Base-by-base conservation (phyloP, 2,113 vertebrate genomes). In the Zosterops pallidus region DNA sequence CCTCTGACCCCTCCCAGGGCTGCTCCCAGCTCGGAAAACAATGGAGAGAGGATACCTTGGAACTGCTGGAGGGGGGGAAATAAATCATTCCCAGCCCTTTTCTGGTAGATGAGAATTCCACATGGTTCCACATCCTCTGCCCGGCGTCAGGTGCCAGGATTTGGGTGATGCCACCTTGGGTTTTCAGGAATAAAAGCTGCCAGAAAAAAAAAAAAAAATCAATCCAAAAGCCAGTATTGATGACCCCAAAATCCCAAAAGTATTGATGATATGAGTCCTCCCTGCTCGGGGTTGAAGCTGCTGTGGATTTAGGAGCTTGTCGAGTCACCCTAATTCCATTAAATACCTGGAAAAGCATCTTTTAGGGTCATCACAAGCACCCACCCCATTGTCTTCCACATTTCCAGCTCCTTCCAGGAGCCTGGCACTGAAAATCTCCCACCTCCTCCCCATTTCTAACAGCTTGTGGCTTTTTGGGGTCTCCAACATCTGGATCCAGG, bases 1-100 rank as follows among this genome's bases (percentile, higher is more conserved):
- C 67, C 94, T 60, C 87, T 96, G 97, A 97, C 97, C 96, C 95
- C 74, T 80, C 79, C 15, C 15, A 77, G 60, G 69, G 44, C 83
- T 19, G 68, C 68, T 11, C 31, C 9, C 75, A 42, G 24, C 46
- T 35, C 7, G 9, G 86, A 37, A 14, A 96, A 97, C 96, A 96
- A 96, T 90, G 47, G 95, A n/a, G n/a, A 95, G 91, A 95, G 91
- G 87, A 90, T 52, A 60, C 92, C 92, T 92, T 2, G 86, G 44
- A 0, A 9, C 25, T 8, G 21, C 80, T 20, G 86, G 39, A 39
- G 31, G 52, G 9, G 9, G 11, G 53, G 6, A 46, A 83, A 96
- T 93, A 83, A 96, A 94, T 92, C 95, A 92, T 15, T 3, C 2
- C 2, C 41, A 19, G 26, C 70, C 79, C 74, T 79, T 19, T 44